Evolutionary conservation across 1,140 invertebrate genomes (phyloP), one percentile per base, ranked within the genome.

Genomic region (Bombus superbus): DNA sequence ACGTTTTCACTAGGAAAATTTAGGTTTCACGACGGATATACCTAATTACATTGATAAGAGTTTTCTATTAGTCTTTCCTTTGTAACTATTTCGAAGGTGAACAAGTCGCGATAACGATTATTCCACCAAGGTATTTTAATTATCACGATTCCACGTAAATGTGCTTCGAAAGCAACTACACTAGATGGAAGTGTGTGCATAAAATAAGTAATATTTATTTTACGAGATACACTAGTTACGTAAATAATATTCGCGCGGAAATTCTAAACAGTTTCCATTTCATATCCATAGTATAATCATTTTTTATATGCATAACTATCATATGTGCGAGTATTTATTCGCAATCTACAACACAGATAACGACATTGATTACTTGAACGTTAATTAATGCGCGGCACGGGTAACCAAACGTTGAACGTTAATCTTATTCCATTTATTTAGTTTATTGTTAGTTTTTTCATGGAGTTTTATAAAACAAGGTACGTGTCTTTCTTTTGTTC

Each of bases 31-130:
- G 0, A 66, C 42, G 11, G 8, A 18, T 15, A 22, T 38, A 66
- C 71, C 28, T 47, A 59, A 82, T 75, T 44, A 40, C 71, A 38
- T 66, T 32, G 57, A 75, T 82, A 82, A 82, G 47, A 38, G 11
- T 32, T 59, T 62, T 38, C 59, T 28, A n/a, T 83, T 13, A n/a
- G 3, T 13, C 1, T 59, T 15, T 69, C 44, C 10, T 80, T 53
- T 8, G 3, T 10, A 32, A 44, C 18, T 44, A n/a, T 35, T 35
- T 53, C 44, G 32, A 81, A 42, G 71, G 47, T 44, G 40, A 81
- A 47, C 62, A 3, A 40, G 53, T n/a, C 5, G 10, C 18, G 69
- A 79, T 53, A 79, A 77, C 28, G 6, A 28, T 1, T 72, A 1
- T 28, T 28, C 28, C 9, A 11, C 0, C 15, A 44, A 47, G 5